Conservation (phyloP, 2,888 invertebrate species). For the Magallana nippona region DNA sequence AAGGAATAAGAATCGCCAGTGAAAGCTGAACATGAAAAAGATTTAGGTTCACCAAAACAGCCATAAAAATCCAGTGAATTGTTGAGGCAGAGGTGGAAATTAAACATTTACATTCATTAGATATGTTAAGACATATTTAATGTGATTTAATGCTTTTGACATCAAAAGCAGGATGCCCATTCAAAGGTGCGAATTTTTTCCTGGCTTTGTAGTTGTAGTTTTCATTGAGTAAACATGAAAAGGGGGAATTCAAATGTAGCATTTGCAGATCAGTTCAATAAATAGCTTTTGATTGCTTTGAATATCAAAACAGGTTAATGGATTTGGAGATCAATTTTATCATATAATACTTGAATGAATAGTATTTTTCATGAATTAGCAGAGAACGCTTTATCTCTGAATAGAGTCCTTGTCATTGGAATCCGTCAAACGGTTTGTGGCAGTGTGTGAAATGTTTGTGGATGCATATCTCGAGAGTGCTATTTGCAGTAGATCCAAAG, state of each 20-base stretch:
- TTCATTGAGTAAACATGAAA: neutral
- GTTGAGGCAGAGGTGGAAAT: neutral
- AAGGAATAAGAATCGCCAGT: neutral
- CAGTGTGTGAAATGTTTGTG: no score
- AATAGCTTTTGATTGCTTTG: neutral
- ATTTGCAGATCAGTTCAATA: no score
- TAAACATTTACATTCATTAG: constrained; percentile 12
- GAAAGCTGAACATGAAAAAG: neutral
- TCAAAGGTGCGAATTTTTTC: neutral
- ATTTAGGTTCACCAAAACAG: neutral
- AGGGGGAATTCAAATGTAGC: no score
- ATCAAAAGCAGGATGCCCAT: neutral
- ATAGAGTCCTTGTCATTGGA: neutral
- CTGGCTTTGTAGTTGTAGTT: neutral
- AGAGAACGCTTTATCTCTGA: neutral
- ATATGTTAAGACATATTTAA: neutral
- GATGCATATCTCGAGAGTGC: no score
- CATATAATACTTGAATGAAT: neutral
- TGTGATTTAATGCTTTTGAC: neutral
- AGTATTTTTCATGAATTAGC: neutral
- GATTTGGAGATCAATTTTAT: neutral
- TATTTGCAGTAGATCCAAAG: no score
- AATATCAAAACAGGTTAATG: neutral
- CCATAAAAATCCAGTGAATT: constrained; percentile 3
- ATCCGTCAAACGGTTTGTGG: no score